These are phyloP conservation scores for Meloidogyne hapla DNA, from an alignment of 1,140 invertebrate genomes.

Conservation along the genomic window DNA sequence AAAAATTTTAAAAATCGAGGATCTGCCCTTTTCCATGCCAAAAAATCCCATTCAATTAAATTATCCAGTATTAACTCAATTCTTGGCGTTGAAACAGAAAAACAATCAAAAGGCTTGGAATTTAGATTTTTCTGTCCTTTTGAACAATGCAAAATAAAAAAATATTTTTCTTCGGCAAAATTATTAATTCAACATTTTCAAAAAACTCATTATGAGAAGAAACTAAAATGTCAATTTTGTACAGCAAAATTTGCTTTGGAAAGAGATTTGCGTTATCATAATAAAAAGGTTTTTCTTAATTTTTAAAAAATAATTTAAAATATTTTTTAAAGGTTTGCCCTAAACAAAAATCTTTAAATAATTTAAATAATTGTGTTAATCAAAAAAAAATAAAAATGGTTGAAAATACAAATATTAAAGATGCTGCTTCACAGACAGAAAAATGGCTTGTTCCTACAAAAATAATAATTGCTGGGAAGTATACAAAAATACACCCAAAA, in stretches of 20 bases:
- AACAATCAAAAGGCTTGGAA: background rate
- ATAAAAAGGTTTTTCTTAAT: slow-evolving; percentile 32
- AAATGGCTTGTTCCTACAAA: background rate
- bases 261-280: slow-evolving; percentile 45
- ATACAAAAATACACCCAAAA: background rate
- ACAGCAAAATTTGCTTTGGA: slow-evolving; percentile 30
- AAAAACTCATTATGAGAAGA: slow-evolving; percentile 45
- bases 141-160: slow-evolving; percentile 1
- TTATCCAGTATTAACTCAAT: background rate
- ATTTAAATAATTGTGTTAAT: no score
- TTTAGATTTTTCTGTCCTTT: slow-evolving; percentile 28
- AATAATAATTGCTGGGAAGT: background rate
- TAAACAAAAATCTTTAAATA: background rate
- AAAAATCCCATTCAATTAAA: background rate
- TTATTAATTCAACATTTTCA: slow-evolving; percentile 46
- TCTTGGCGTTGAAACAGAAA: slow-evolving; percentile 8
- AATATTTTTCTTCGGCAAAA: slow-evolving; percentile 29
- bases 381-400: background rate
- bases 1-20: slow-evolving; percentile 26
- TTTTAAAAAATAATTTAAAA: background rate
- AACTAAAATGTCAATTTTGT: slow-evolving; percentile 28
- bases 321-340: background rate
- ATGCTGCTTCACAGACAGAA: background rate
- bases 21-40: slow-evolving; percentile 6
- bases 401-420: background rate